Percentiles rank a stretch among this genome's conserved stretches.
phyloP scores from a whole-genome alignment of 2,797 vertebrate genomes.

The Acipenser oxyrinchus region DNA sequence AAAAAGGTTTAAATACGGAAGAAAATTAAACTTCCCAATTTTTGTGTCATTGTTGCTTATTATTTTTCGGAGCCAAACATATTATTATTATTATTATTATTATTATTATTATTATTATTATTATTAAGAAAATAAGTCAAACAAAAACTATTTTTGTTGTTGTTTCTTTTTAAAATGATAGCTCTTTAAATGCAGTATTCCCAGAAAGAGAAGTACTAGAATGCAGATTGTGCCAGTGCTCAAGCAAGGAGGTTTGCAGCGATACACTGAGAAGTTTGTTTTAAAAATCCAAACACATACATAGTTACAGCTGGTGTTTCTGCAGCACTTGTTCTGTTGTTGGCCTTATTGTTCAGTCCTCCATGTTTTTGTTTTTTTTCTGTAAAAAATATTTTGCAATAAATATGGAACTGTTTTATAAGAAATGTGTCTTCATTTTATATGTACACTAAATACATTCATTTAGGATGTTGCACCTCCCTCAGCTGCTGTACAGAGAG shows the following conservation, averaged over 20 bases:
- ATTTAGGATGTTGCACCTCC: no score
- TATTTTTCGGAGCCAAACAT: constrained; percentile 13
- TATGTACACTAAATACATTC: no score
- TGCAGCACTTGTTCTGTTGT: constrained; percentile 61
- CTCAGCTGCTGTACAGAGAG: no score
- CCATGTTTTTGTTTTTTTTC: constrained; percentile 50
- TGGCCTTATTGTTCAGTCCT: constrained; percentile 71
- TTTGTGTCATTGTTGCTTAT: constrained; percentile 11
- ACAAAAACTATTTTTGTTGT: no score
- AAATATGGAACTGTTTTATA: constrained; percentile 74
- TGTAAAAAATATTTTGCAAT: constrained; percentile 78
- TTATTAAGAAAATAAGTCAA: no score
- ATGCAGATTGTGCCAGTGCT: no score
- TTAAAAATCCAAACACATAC: constrained; percentile 20
- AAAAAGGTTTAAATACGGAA: background rate
- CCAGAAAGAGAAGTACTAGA: no score
- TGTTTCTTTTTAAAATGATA: no score
- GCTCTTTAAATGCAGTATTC: no score
- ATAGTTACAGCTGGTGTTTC: constrained; percentile 56
- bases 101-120: no score
- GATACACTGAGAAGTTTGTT: no score
- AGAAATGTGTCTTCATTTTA: constrained; percentile 19
- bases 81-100: background rate
- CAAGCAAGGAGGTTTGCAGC: no score
- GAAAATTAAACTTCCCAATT: background rate